Evolutionary conservation across 2,113 vertebrate genomes (phyloP).

Genomic region (Gymnarchus niloticus): DNA sequence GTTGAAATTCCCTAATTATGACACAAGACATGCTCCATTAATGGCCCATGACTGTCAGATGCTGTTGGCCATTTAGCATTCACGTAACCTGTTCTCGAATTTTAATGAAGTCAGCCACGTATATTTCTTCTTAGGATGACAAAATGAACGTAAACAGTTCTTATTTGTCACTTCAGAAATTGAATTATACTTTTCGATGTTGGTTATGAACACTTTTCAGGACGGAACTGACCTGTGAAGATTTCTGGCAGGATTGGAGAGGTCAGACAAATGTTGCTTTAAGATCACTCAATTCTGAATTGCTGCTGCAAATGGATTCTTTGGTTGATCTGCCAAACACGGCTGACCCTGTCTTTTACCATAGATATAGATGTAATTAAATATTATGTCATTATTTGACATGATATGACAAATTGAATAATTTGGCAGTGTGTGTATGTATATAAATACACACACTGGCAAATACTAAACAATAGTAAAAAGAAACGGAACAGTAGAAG

Average conservation of each 20-base stretch:
- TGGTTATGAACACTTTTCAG: conserved; percentile 45
- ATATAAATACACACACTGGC: not conserved
- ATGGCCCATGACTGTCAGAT: not conserved
- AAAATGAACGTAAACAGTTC: not conserved
- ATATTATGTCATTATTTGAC: not conserved
- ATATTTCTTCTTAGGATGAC: too few species aligned
- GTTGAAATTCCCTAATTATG: not conserved
- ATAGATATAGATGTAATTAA: not conserved
- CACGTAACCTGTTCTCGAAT: too few species aligned
- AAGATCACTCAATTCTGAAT: not conserved
- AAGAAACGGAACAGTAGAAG: not conserved
- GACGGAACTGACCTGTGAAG: conserved; percentile 62
- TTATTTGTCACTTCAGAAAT: not conserved
- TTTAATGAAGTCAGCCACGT: too few species aligned
- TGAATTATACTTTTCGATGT: not conserved
- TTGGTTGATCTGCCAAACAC: not conserved
- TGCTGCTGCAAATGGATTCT: not conserved
- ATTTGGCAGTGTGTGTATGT: not conserved
- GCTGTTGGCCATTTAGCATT: too few species aligned
- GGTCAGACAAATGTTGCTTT: conserved; percentile 50
- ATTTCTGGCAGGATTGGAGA: conserved; percentile 66
- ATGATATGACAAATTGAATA: not conserved
- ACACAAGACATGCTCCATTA: not conserved
- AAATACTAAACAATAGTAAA: not conserved
- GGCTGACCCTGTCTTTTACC: not conserved